A percentile compares a stretch with the other conserved stretches of the same genome.
Evolutionary conservation across 2,888 invertebrate species (phyloP).

Genomic region (Automeris io): DNA sequence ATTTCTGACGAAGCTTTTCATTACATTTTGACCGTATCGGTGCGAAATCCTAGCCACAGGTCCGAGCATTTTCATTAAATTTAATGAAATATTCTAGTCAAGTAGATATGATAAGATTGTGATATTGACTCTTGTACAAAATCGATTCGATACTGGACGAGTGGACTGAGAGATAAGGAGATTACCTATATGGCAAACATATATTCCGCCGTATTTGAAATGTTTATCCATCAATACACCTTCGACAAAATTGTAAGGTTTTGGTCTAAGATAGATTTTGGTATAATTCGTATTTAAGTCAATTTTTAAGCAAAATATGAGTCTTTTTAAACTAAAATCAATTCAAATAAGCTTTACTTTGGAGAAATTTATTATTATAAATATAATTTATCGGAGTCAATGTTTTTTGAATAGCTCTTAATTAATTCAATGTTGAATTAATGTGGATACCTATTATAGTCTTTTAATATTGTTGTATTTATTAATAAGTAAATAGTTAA

Average conservation of each 20-base stretch:
- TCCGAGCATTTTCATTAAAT: conserved; percentile 50
- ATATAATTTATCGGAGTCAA: no score
- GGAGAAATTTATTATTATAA: no score
- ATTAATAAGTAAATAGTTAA: no score
- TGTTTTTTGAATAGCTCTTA: no score
- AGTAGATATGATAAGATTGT: conserved; percentile 47
- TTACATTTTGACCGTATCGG: conserved; percentile 49
- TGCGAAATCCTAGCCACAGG: conserved; percentile 55
- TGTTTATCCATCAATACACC: not conserved
- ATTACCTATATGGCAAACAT: not conserved
- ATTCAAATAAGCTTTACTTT: no score
- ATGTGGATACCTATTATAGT: no score
- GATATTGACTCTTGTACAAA: conserved; percentile 34
- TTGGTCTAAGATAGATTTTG: not conserved
- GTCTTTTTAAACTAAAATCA: conserved; percentile 1
- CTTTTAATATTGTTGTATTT: no score
- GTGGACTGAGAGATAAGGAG: conserved; percentile 28
- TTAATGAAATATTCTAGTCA: conserved; percentile 20
- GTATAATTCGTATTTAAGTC: not conserved
- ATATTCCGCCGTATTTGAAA: not conserved
- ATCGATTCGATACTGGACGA: conserved; percentile 28
- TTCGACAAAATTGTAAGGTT: not conserved
- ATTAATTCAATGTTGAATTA: no score
- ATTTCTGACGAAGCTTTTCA: conserved; percentile 51
- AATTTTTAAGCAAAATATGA: not conserved